These are phyloP conservation scores for Leptinotarsa tumamoca DNA, from an alignment of 2,888 invertebrate species.

Conservation along the genomic window DNA sequence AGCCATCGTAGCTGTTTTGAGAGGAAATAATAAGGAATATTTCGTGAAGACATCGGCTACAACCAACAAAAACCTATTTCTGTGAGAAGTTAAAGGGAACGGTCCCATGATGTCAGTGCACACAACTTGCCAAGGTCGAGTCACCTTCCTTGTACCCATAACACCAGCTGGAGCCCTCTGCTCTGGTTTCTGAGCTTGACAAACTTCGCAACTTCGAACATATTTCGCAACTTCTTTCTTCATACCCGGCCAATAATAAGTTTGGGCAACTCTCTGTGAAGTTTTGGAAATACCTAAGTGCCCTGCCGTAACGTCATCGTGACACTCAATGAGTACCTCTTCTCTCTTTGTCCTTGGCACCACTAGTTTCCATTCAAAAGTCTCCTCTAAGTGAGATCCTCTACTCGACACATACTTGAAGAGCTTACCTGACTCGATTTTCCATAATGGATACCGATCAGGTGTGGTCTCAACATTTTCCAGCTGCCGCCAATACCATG, in stretches of 20 bases:
- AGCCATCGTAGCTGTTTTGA: constrained; percentile 4
- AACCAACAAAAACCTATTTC: constrained; percentile 18
- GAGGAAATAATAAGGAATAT: constrained; percentile 14
- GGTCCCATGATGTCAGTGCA: constrained; percentile 18
- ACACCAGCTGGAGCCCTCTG: constrained; percentile 21
- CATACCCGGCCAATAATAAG: too few species aligned
- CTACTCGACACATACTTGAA: too few species aligned
- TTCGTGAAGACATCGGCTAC: constrained; percentile 23
- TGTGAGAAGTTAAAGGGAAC: background rate
- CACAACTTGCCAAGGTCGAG: constrained; percentile 8
- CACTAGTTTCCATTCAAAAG: too few species aligned
- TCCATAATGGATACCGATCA: background rate
- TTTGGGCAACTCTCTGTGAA: too few species aligned
- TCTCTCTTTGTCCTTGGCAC: too few species aligned
- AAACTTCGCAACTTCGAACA: constrained; percentile 25
- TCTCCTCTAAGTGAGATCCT: too few species aligned
- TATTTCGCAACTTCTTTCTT: too few species aligned
- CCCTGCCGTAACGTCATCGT: too few species aligned
- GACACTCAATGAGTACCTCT: too few species aligned
- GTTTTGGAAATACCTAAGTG: too few species aligned
- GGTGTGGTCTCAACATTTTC: constrained; percentile 6
- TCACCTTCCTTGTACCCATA: constrained; percentile 20
- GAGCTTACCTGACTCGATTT: too few species aligned
- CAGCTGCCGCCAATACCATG: constrained; percentile 25
- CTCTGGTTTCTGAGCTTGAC: constrained; percentile 11